Evolutionary conservation across 2,888 invertebrate species (phyloP), one percentile per base, ranked within the genome.

Genomic region (Trissonchulus latispiculum): DNA sequence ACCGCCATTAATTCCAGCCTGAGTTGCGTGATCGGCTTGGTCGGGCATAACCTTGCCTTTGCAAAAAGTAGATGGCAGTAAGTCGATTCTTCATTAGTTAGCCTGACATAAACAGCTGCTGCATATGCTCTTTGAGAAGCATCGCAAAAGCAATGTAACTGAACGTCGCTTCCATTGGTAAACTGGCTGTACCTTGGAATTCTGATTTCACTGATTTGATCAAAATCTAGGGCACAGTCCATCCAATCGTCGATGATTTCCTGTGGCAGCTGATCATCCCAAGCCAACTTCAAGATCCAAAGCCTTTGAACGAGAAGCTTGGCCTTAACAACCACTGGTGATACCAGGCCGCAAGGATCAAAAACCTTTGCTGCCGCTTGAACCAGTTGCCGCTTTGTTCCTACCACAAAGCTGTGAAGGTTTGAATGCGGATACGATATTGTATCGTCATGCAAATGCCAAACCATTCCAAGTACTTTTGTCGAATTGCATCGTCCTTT

Each of bases 21-120:
- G 0, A 78, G 78, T 3, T 79, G 32, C 15, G 79, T 74, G 1
- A 76, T 33, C 0, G 48, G 66, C 71, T 79, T 77, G 0, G 77
- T 18, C n/a, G 78, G 78, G 8, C 78, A 77, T 1, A 79, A 77
- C 48, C 75, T 70, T 8, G 76, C 72, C 73, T 78, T 78, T 1
- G 75, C 37, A 36, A 73, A 71, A n/a, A n/a, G n/a, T n/a, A n/a
- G n/a, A n/a, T n/a, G n/a, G n/a, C n/a, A n/a, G n/a, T n/a, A n/a
- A n/a, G n/a, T n/a, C n/a, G n/a, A n/a, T n/a, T n/a, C n/a, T n/a
- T n/a, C n/a, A n/a, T n/a, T n/a, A n/a, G n/a, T n/a, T n/a, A n/a
- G n/a, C n/a, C n/a, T n/a, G n/a, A 48, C 23, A 23, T 48, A 48
- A 48, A 48, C 48, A 23, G 48, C 48, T 15, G 48, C 48, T 8